Evolutionary conservation across 1,140 invertebrate species (phyloP).

Genomic region (Saccostrea cuccullata): DNA sequence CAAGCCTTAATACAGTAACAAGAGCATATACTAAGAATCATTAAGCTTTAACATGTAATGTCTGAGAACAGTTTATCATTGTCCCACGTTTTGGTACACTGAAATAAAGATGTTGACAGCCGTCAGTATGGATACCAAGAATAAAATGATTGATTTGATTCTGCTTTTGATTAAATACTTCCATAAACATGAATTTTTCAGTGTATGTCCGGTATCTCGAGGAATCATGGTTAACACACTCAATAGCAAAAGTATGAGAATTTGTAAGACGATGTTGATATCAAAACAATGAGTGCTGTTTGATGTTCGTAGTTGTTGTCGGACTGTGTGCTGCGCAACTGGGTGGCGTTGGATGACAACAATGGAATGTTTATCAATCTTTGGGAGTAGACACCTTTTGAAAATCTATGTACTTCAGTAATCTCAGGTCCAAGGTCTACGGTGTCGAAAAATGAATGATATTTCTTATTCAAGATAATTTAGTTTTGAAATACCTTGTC

Average conservation of each 20-base stretch:
- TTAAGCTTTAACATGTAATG: no score
- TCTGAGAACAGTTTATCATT: no score
- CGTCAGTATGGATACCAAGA: background rate
- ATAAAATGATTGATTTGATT: background rate
- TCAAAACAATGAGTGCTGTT: background rate
- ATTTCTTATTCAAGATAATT: no score
- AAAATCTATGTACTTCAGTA: background rate
- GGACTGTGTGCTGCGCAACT: background rate
- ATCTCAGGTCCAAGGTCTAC: no score
- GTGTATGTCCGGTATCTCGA: background rate
- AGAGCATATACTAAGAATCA: no score
- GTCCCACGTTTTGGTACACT: background rate
- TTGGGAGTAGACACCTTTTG: slow-evolving; percentile 1
- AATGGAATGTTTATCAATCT: background rate
- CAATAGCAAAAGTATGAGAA: background rate
- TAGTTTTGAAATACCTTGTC: no score
- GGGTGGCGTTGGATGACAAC: background rate
- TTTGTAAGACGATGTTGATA: background rate
- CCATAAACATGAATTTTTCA: background rate
- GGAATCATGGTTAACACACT: background rate
- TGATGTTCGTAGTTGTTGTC: background rate
- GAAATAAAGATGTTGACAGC: slow-evolving; percentile 15
- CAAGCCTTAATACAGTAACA: no score
- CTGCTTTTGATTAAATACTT: background rate
- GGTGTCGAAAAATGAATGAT: no score